Evolutionary conservation across 2,113 vertebrate genomes (phyloP), one percentile per base, ranked within the genome.

Genomic region (Calonectris borealis): DNA sequence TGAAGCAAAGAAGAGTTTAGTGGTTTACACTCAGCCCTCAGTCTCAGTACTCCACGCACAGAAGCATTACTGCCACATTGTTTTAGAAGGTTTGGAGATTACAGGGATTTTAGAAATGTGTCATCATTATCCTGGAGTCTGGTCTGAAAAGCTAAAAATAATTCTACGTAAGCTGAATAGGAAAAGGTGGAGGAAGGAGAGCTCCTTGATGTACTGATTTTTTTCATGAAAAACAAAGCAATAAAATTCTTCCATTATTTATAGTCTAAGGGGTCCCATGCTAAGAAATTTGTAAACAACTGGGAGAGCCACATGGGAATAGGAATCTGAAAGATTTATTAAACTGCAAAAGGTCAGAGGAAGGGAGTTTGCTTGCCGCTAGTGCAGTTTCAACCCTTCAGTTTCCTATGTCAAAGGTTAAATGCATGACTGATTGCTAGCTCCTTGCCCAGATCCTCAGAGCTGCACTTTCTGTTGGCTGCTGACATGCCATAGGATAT

Each of bases 201-300:
- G 79, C 94, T 96, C 87, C 93, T 94, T 73, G 84, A 93, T 93
- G 94, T 91, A 62, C 89, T 91, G 17, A 8, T 62, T 79, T 76
- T 90, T 86, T 80, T 49, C 82, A 91, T 52, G 75, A 68, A 83
- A 95, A 97, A 97, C 95, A 95, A 97, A 91, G 89, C 86, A 55
- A 66, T 60, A n/a, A 91, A 89, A 66, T 65, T 66, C 91, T 92
- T 62, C 48, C 25, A 62, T 89, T 95, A 95, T 96, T 96, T 97
- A 88, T 94, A 94, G 92, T 26, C 57, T 5, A 20, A 90, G 94
- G 91, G 86, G 87, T 97, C 94, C 85, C 82, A 64, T 83, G 85
- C 81, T 88, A 78, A 96, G 93, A 96, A 96, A 51, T 95, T 72
- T 91, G 95, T 96, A 97, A 97, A 97, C 96, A 97, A 94, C 76